Conservation (phyloP, 2,113 vertebrate species). For the Forbesichthys papilliferus region DNA sequence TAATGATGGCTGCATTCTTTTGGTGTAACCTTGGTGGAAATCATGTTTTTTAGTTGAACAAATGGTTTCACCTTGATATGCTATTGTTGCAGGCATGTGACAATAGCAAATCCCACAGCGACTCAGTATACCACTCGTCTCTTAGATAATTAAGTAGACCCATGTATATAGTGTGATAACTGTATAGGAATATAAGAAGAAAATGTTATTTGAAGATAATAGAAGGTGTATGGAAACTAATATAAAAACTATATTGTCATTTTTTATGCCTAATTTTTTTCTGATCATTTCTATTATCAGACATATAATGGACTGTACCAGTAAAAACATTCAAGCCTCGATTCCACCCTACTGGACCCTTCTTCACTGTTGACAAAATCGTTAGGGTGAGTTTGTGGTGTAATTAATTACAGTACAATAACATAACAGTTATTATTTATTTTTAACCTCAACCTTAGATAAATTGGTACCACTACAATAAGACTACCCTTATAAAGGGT, state of each 20-base stretch:
- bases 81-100: too few species aligned
- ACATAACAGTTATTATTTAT: too few species aligned
- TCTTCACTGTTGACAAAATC: not conserved
- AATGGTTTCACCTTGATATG: too few species aligned
- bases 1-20: not conserved
- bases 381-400: not conserved
- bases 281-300: not conserved
- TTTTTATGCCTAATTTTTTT: not conserved
- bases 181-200: too few species aligned
- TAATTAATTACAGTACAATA: not conserved
- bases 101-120: not conserved
- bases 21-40: slow-evolving; percentile 1
- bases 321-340: slow-evolving; percentile 6
- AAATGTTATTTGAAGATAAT: not conserved
- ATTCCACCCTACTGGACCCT: too few species aligned
- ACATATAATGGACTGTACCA: too few species aligned
- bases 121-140: not conserved
- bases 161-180: too few species aligned
- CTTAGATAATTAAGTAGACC: not conserved
- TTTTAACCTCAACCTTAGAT: too few species aligned
- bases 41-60: too few species aligned
- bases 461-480: too few species aligned
- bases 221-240: not conserved
- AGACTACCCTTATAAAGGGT: too few species aligned
- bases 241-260: slow-evolving; percentile 12